Evolutionary conservation across 2,888 invertebrate species (phyloP), one percentile per base, ranked within the genome.

Genomic region (Cerastoderma edule): DNA sequence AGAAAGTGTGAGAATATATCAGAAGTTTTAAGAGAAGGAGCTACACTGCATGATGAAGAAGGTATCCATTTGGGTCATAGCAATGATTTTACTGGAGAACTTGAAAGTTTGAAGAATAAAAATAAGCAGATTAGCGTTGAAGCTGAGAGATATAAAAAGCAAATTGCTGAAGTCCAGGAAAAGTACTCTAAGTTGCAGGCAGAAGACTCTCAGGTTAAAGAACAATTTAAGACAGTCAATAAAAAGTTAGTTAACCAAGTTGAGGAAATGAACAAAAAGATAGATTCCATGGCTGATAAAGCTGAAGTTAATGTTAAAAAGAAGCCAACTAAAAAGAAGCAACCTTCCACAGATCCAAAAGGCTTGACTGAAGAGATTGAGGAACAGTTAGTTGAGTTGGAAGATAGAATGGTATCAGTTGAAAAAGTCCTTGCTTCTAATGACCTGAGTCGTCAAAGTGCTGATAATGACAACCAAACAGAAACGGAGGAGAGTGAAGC

Each of bases 251-350:
- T 90, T 60, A 87, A 88, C 1, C 95, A 97, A 92, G 94, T 96
- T 50, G 95, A 95, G 80, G 93, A 97, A 87, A 96, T 97, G 95
- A 96, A 96, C 48, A 95, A 96, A 30, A 94, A 97, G 65, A 96
- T 98, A 75, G 95, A 97, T 89, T 96, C 97, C 91, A 93, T 98
- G 35, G 97, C 97, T 48, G 32, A 66, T 0, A 78, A 76, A 74
- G 65, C 67, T 35, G 78, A 76, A 24, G 60, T 76, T n/a, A 56
- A 66, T 33, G 24, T 75, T n/a, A 33, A 53, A 16, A 74, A 72
- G 33, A 78, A 68, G 24, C 19, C 68, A 24, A 19, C 35, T 3
- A 74, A 72, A 65, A 67, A 24, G 33, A 75, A 74, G 67, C 69
- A 60, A 53, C 24, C 16, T 16, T 50, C 64, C n/a, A 48, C 30